Conservation (phyloP, 2,888 invertebrate species). For the Syritta pipiens region DNA sequence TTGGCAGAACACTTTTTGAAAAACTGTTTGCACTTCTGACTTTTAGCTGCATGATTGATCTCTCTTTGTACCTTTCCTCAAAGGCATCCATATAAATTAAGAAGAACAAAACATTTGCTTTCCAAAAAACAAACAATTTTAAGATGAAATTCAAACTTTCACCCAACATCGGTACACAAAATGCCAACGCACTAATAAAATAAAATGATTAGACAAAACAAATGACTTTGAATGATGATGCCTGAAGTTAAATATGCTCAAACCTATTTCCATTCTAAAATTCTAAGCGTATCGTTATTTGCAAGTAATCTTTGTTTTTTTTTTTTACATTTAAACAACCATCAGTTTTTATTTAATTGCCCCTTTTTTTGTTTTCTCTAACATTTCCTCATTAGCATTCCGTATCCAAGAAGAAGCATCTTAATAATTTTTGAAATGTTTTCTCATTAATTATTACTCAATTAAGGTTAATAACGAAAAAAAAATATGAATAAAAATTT, state of each 20-base stretch:
- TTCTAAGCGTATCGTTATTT: slow-evolving; percentile 36
- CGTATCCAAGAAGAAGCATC: slow-evolving; percentile 54
- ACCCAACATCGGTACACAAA: slow-evolving; percentile 42
- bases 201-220: slow-evolving; percentile 44
- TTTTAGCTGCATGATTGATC: too few species aligned
- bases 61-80: too few species aligned
- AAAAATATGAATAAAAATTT: slow-evolving; percentile 17
- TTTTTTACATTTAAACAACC: slow-evolving; percentile 33
- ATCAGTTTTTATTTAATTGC: slow-evolving; percentile 37
- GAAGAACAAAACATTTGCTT: not conserved
- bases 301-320: slow-evolving; percentile 42
- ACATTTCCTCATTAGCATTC: slow-evolving; percentile 68
- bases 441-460: slow-evolving; percentile 8
- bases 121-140: not conserved
- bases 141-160: not conserved
- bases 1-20: too few species aligned
- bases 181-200: not conserved
- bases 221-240: slow-evolving; percentile 41
- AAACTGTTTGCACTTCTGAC: too few species aligned
- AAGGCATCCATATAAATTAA: not conserved
- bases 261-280: slow-evolving; percentile 33
- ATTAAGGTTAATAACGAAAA: slow-evolving; percentile 51
- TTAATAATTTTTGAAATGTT: not conserved
- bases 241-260: slow-evolving; percentile 23
- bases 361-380: slow-evolving; percentile 33